Conservation (phyloP, 2,113 vertebrate species). For the Nyctibius bracteatus region DNA sequence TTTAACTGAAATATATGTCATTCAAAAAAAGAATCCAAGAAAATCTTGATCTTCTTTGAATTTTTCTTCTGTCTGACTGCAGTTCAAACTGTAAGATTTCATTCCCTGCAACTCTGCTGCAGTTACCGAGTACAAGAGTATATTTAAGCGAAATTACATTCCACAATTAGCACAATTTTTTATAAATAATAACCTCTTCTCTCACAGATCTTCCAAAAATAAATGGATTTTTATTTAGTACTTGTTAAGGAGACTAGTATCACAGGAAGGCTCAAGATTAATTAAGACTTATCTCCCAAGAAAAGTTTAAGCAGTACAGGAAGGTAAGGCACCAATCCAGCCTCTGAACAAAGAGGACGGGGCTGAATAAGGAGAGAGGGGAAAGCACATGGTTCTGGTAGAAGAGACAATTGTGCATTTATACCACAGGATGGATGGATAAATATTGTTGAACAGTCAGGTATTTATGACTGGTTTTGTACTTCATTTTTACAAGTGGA, state of each 20-base stretch:
- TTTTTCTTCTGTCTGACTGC: not conserved
- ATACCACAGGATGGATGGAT: not conserved
- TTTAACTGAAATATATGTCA: not conserved
- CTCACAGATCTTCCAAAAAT: not conserved
- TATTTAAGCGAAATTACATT: not conserved
- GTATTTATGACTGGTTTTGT: not conserved
- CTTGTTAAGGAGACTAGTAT: not conserved
- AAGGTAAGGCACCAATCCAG: fast-evolving
- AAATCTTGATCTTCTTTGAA: not conserved
- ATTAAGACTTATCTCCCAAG: not conserved
- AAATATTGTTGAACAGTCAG: not conserved
- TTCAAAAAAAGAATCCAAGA: not conserved
- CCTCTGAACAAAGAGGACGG: not conserved
- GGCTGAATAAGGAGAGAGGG: not conserved
- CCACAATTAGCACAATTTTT: not conserved
- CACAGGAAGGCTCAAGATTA: not conserved
- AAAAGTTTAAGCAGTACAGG: not conserved
- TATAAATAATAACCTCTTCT: not conserved
- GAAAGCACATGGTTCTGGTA: not conserved
- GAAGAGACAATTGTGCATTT: not conserved
- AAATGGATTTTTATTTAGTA: not conserved
- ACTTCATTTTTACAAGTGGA: not conserved
- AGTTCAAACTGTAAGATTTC: not conserved
- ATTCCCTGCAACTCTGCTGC: not conserved
- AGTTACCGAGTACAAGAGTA: not conserved